phyloP scores from a whole-genome alignment of 2,888 invertebrate species.

The Sesia apiformis region DNA sequence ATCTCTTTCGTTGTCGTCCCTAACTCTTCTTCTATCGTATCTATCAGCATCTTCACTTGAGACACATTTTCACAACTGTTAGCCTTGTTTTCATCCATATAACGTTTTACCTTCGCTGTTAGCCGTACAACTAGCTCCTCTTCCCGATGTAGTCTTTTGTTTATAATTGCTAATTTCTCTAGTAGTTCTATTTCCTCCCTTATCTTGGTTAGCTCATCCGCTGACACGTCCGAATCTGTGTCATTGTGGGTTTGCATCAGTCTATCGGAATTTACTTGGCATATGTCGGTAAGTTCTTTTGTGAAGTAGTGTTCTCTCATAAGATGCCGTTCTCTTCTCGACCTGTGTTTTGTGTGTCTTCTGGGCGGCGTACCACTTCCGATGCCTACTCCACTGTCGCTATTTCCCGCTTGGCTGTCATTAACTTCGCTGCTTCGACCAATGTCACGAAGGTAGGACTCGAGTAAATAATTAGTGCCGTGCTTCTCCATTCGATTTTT shows the following conservation, averaged over 20 bases:
- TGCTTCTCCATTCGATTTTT: conserved; percentile 81
- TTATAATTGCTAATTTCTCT: conserved; percentile 82
- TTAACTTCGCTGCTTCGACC: conserved; percentile 60
- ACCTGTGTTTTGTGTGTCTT: conserved; percentile 68
- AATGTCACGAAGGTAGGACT: conserved; percentile 79
- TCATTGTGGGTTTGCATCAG: conserved; percentile 54
- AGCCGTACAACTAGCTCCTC: conserved; percentile 82
- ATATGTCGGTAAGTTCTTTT: conserved; percentile 68
- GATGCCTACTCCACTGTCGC: conserved; percentile 80
- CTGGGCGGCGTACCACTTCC: conserved; percentile 77
- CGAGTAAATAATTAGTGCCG: conserved; percentile 85
- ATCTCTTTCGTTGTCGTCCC: conserved; percentile 67
- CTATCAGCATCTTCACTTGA: conserved; percentile 61
- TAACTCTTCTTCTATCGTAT: conserved; percentile 70
- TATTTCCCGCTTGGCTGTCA: conserved; percentile 77
- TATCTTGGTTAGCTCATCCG: conserved; percentile 72
- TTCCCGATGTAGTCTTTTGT: conserved; percentile 82
- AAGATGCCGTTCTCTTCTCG: conserved; percentile 66
- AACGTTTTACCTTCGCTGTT: conserved; percentile 77
- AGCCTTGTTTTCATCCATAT: conserved; percentile 68
- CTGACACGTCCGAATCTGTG: conserved; percentile 64
- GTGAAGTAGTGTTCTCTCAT: conserved; percentile 73
- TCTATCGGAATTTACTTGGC: conserved; percentile 67
- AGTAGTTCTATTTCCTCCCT: conserved; percentile 81
- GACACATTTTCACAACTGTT: conserved; percentile 64